Conservation (phyloP, 2,888 invertebrate genomes). For the Thereva unica region DNA sequence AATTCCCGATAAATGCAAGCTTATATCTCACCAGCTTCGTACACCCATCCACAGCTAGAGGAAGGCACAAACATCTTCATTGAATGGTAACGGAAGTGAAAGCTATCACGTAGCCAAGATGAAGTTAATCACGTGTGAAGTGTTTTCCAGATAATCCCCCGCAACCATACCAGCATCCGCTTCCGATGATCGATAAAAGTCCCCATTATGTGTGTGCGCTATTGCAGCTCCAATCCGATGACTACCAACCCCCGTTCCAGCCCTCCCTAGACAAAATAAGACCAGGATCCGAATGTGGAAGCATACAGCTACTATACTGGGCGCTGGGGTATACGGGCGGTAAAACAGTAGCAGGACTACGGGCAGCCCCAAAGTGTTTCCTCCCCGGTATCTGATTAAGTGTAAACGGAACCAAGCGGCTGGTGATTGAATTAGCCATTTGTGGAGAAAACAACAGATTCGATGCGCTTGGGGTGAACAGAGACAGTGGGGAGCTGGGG, state of each 20-base stretch:
- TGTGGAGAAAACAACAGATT: constrained; percentile 45
- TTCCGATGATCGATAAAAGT: constrained; percentile 41
- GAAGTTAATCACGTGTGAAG: constrained; percentile 41
- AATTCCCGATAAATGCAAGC: too few species aligned
- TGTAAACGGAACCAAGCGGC: constrained; percentile 46
- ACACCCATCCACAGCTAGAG: too few species aligned
- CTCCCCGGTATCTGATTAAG: constrained; percentile 47
- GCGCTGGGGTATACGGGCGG: constrained; percentile 1
- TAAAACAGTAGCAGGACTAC: constrained; percentile 34
- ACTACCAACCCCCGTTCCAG: too few species aligned
- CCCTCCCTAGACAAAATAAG: too few species aligned
- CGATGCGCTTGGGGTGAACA: too few species aligned
- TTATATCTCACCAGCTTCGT: too few species aligned
- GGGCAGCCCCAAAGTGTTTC: constrained; percentile 47
- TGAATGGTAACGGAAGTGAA: too few species aligned
- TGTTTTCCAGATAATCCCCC: constrained; percentile 40
- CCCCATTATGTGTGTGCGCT: constrained; percentile 32
- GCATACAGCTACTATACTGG: neutral
- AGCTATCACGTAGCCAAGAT: constrained; percentile 8
- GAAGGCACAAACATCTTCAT: too few species aligned
- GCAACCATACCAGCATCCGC: constrained; percentile 30
- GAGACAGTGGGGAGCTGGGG: constrained; percentile 34
- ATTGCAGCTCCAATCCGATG: constrained; percentile 1
- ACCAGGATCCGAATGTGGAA: neutral
- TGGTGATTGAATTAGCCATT: constrained; percentile 56